Base-by-base conservation (phyloP, 2,113 vertebrate species). In the Otus sunia region DNA sequence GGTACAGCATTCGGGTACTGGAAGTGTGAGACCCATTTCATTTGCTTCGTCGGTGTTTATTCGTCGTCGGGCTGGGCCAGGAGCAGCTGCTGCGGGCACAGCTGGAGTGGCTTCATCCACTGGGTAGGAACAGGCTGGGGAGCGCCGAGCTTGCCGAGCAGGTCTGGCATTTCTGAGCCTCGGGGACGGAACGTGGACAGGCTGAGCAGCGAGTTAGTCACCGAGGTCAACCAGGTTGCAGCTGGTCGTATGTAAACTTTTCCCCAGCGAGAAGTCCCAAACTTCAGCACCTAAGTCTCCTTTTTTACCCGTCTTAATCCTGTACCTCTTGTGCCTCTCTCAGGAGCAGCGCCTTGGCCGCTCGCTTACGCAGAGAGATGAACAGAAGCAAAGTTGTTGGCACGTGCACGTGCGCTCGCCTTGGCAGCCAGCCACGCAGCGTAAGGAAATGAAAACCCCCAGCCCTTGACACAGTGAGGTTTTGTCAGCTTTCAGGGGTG, bases 311-410 rank as follows among this genome's bases (percentile, higher is more conserved):
- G 1, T 9, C 47, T 29, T 8, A 22, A 45, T 20, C 34, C 69
- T 15, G 34, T 20, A 1, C n/a, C 60, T 72, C 71, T 30, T 11
- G 22, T 7, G 27, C 39, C 39, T 55, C 34, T 12, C 67, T n/a
- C 20, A 2, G 2, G 23, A 45, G 77, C 55, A 43, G 60, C 14
- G 0, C n/a, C 74, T 52, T 2, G 3, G 9, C 29, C 37, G 3
- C 29, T 17, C 7, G 23, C 23, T n/a, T 4, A 7, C 34, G 2
- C 0, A 1, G 17, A 7, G 86, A 22, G n/a, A 7, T 1, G 3
- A 41, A 47, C 21, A 27, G 58, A 25, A 58, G 50, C 14, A 1
- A 21, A 43, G 52, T 10, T 50, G 7, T 26, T 36, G 1, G 0
- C n/a, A n/a, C 5, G 8, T 5, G 23, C 34, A 7, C 21, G 0